Evolutionary conservation across 92 coral and sea anemone genomes (phyloP), one percentile per base, ranked within the genome.

Genomic region (Paramuricea clavata): DNA sequence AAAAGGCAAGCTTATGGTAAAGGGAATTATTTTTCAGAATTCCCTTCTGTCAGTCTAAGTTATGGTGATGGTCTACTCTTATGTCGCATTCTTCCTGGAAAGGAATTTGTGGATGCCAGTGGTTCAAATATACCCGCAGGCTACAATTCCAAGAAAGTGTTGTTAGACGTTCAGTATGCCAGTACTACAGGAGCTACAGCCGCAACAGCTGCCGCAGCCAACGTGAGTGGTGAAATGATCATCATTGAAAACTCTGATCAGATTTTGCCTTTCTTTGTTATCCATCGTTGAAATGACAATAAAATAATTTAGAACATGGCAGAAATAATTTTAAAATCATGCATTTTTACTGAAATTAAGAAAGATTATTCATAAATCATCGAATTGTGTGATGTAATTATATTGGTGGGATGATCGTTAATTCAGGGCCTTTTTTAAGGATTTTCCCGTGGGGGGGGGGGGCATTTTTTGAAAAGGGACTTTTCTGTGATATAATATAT

Each of bases 21-120:
- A 65, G 87, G 87, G 33, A 82, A 82, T 72, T 82, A 82, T 72
- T 82, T 82, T 81, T 82, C 87, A 0, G 87, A 82, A 23, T 72
- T 27, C 28, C 78, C 78, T 7, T 19, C 26, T 15, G 33, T 72
- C 31, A 72, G 78, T 72, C 4, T 72, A 35, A 54, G 78, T n/a
- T 72, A 72, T 72, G 78, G 78, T 12, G 27, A 72, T 72, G 78
- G 78, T 27, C 78, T 72, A 12, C 31, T 72, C 1, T 23, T 72
- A 11, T 72, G 78, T 72, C 78, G 78, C 36, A 72, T 65, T 65
- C 72, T 65, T 13, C 72, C 72, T 3, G 72, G 72, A 65, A 65
- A 65, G 28, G 72, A 65, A 31, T 65, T 26, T 17, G 21, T 65
- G 1, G 36, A 65, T 31, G 0, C 19, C 22, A 27, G 41, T 12